Conservation (phyloP, 2,888 invertebrate species). For the Actias luna region DNA sequence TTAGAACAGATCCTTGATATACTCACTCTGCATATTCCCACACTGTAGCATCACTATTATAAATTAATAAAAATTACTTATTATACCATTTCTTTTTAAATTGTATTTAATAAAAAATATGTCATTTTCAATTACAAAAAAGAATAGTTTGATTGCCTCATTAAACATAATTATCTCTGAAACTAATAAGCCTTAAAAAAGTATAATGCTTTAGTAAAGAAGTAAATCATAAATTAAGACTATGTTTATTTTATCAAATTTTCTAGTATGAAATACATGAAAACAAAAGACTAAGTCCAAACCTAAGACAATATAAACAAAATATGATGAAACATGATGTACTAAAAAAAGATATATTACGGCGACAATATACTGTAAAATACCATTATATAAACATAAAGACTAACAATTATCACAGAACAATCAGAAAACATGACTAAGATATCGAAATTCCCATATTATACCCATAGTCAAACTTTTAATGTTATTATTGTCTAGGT, state of each 20-base stretch:
- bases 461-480: background rate
- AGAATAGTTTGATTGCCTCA: background rate
- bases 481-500: slow-evolving; percentile 5
- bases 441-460: background rate
- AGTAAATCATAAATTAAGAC: background rate
- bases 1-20: background rate
- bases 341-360: background rate
- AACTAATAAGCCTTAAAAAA: background rate
- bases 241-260: too few species aligned
- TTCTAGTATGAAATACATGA: too few species aligned
- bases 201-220: background rate
- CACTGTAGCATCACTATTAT: background rate
- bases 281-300: background rate
- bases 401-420: background rate
- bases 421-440: background rate
- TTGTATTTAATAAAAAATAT: background rate
- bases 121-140: background rate
- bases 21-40: background rate
- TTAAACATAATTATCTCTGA: background rate
- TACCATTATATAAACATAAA: background rate
- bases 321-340: background rate
- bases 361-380: background rate
- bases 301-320: background rate
- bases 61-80: background rate
- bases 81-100: background rate